Conservation (phyloP, 2,888 invertebrate species). For the Congeria kusceri region DNA sequence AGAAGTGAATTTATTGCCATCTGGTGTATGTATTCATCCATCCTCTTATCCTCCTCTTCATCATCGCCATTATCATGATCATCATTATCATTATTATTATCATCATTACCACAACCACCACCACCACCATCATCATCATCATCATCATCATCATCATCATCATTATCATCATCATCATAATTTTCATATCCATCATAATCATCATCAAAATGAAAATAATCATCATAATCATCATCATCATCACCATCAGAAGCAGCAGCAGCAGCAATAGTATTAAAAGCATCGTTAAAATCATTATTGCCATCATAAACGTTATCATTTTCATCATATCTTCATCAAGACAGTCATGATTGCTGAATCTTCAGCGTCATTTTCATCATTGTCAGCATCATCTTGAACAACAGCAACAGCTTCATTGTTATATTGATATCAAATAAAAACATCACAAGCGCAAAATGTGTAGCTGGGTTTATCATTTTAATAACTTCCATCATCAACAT, state of each 20-base stretch:
- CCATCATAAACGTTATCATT: too few relatives aligned
- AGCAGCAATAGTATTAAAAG: too few relatives aligned
- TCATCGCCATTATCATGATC: not conserved
- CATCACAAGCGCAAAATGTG: too few relatives aligned
- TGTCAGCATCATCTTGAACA: not conserved
- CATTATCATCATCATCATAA: not conserved
- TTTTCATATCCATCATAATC: not conserved
- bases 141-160: not conserved
- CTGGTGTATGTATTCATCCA: slow-evolving; percentile 88
- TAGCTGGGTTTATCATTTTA: too few relatives aligned
- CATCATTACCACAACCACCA: not conserved
- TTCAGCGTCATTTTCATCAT: not conserved
- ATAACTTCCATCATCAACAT: too few relatives aligned
- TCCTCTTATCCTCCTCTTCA: not conserved
- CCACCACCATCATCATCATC: not conserved
- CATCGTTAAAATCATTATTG: too few relatives aligned
- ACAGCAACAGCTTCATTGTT: not conserved
- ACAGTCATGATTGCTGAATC: too few relatives aligned
- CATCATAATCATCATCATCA: not conserved
- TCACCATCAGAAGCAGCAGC: not conserved
- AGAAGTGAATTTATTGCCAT: slow-evolving; percentile 94
- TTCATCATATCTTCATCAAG: not conserved
- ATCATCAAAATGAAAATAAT: not conserved
- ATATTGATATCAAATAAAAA: not conserved
- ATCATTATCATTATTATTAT: not conserved